Conservation (phyloP, 2,113 vertebrate species). For the Hippocampus guttulatus region DNA sequence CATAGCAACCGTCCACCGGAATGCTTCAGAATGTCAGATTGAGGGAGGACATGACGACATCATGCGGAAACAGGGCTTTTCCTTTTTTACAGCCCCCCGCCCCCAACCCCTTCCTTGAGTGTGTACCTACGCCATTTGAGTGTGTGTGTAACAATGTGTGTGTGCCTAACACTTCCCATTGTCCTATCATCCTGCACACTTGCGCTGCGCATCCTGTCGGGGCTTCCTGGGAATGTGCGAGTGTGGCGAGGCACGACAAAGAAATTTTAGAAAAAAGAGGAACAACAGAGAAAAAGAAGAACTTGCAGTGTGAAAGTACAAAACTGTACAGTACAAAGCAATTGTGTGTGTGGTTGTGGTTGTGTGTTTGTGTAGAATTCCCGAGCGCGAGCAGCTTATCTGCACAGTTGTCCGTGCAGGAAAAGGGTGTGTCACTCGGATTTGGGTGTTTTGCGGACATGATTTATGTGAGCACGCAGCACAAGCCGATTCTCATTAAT, state of each 20-base stretch:
- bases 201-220: conserved; percentile 69
- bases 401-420: conserved; percentile 54
- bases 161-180: conserved; percentile 62
- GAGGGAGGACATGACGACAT: conserved; percentile 61
- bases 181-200: conserved; percentile 74
- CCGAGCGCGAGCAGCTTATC: conserved; percentile 64
- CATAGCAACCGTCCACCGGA: not conserved
- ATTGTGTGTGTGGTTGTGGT: conserved; percentile 11
- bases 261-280: conserved; percentile 6
- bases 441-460: conserved; percentile 49
- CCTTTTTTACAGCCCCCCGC: conserved; percentile 49
- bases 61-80: conserved; percentile 70
- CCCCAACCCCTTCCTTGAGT: not conserved
- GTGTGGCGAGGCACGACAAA: not conserved
- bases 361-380: conserved; percentile 30
- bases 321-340: conserved; percentile 8
- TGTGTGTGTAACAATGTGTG: conserved; percentile 9
- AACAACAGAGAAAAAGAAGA: conserved; percentile 24
- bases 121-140: conserved; percentile 11
- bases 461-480: not conserved
- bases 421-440: conserved; percentile 68
- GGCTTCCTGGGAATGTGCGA: conserved; percentile 62
- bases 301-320: conserved; percentile 16
- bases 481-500: not conserved
- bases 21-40: not conserved